Conservation (phyloP, 2,797 vertebrate genomes). For the Trichosurus vulpecula region DNA sequence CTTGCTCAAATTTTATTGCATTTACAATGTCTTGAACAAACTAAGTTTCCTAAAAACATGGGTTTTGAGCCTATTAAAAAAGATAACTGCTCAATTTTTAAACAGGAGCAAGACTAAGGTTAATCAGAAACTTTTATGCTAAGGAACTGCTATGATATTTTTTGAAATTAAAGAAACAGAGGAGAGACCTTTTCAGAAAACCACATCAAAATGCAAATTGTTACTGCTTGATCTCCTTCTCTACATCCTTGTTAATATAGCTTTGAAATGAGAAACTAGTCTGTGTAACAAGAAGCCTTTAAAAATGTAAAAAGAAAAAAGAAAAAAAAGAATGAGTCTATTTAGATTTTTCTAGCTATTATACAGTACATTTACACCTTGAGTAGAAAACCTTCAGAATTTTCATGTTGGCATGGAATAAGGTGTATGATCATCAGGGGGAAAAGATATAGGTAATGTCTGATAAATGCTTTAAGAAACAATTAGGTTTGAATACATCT, state of each 20-base stretch:
- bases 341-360: not conserved
- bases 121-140: conserved; percentile 52
- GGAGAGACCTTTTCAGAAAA: not conserved
- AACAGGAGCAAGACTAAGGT: conserved; percentile 20
- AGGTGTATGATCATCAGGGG: rapidly evolving
- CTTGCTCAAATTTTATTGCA: not conserved
- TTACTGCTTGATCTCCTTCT: not conserved
- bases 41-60: not conserved
- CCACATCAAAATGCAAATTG: not conserved
- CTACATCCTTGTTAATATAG: not conserved
- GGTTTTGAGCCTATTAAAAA: not conserved
- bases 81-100: not conserved
- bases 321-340: not conserved
- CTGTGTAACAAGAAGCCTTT: rapidly evolving
- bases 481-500: not conserved
- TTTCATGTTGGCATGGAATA: rapidly evolving
- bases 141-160: not conserved
- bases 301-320: not conserved
- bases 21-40: not conserved
- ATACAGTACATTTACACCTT: not conserved
- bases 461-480: not conserved
- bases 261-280: not conserved
- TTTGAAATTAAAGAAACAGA: not conserved
- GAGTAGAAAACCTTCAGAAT: not conserved
- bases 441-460: not conserved